Evolutionary conservation across 2,113 vertebrate genomes (phyloP), one percentile per base, ranked within the genome.

Genomic region (Donacobius atricapilla): DNA sequence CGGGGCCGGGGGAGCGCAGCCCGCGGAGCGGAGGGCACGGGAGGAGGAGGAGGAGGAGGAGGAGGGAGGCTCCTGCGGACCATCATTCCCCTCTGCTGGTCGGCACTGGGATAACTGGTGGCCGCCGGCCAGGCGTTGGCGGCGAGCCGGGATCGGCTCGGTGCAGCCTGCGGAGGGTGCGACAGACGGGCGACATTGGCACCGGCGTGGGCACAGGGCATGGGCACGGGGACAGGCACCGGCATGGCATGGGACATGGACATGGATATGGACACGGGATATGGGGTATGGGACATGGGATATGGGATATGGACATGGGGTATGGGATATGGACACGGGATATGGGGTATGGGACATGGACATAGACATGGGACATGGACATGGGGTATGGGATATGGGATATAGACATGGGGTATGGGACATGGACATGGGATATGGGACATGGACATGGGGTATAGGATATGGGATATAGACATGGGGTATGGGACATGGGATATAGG

Each of bases 51-150:
- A 13, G 19, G 58, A 51, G 18, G 73, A 58, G 19, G 60, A 80
- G 21, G 72, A 37, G 27, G 54, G 56, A 6, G 54, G 45, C 90
- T 93, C 14, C 1, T 11, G 76, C n/a, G 83, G 93, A 78, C 50
- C 86, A 10, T 47, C 61, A 48, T 77, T 92, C 56, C 96, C 95
- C 95, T 94, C 96, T 94, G 93, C 93, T 60, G 96, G 96, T 48
- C 83, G 77, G 30, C 13, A 30, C 93, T 71, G 95, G 94, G 76
- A 96, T 89, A 63, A 92, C 94, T 66, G 91, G 83, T 53, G 40
- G 39, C 60, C 18, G 2, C 37, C 40, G 4, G 64, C 18, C 61
- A 13, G 45, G 68, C 28, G 9, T 14, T 27, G 70, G 88, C 39
- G 6, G 33, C 31, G 44, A 45, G 56, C 48, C 6, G 48, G 19